Base-by-base conservation (phyloP, 2,113 vertebrate genomes). In the Zootoca vivipara region DNA sequence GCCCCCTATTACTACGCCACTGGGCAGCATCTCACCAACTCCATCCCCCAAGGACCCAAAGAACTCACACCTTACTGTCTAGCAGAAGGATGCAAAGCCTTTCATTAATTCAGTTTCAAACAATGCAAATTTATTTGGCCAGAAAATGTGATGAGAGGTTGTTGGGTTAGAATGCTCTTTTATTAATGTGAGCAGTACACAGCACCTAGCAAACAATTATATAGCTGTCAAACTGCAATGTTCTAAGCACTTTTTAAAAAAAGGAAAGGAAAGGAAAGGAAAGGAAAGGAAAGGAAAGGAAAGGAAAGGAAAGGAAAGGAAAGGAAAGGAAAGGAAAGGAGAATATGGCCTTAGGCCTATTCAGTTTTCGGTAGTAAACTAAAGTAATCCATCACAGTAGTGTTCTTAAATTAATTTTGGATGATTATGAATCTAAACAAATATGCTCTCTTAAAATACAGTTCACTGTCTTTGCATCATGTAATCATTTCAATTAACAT, bases 141-240 rank as follows among this genome's bases (percentile, higher is more conserved):
- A 12, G 8, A 28, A 91, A 89, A 26, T 52, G 16, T 62, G 42
- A 3, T 72, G 30, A 90, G 7, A 2, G 1, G 1, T 52, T 92
- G 82, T 90, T 81, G n/a, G 20, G 18, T 72, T 1, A 3, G 7
- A 52, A 85, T 28, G 52, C 85, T 85, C 16, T 90, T 79, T 70
- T 88, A 78, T 88, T 87, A 80, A 90, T 64, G 6, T 58, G 88
- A 89, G 40, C 5, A 79, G 28, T 56, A 28, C 64, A 83, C 20
- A 88, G 3, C 0, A 92, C 35, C 33, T 90, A 87, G 81, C 81
- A 42, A 88, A 72, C 74, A 91, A 86, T 84, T 92, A n/a, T 7
- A 81, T 24, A 85, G 35, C 67, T 88, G 62, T 86, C 81, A 89
- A 84, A 8, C 10, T 78, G 35, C 78, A 73, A 9, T 65, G 6